These are phyloP conservation scores for Brachypalpus laphriformis DNA, from an alignment of 2,888 invertebrate genomes.

Conservation along the genomic window DNA sequence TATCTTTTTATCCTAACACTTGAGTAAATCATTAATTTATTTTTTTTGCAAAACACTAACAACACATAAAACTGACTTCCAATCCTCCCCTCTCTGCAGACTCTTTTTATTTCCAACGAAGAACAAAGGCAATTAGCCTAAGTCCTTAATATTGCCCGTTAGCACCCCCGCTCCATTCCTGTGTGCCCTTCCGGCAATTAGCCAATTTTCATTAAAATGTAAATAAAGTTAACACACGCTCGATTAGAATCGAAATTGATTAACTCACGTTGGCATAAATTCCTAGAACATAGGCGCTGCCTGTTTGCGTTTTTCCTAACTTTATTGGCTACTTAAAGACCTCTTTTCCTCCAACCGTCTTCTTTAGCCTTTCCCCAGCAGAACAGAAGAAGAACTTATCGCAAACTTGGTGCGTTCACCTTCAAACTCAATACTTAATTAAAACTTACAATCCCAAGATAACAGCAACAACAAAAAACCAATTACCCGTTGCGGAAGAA, in stretches of 20 bases:
- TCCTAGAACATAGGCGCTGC: slow-evolving; percentile 13
- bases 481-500: slow-evolving; percentile 61
- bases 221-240: slow-evolving; percentile 73
- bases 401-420: slow-evolving; percentile 57
- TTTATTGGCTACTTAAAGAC: slow-evolving; percentile 36
- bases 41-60: background rate
- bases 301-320: slow-evolving; percentile 21
- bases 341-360: background rate
- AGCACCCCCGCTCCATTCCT: background rate
- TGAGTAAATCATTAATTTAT: slow-evolving; percentile 18
- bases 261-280: slow-evolving; percentile 62
- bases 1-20: background rate
- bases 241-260: slow-evolving; percentile 71
- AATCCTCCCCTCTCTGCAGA: background rate
- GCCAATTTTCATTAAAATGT: slow-evolving; percentile 72
- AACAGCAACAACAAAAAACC: slow-evolving; percentile 67
- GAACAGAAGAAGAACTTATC: background rate
- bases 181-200: slow-evolving; percentile 48
- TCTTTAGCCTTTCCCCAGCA: background rate
- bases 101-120: background rate
- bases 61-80: slow-evolving; percentile 26
- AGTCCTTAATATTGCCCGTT: slow-evolving; percentile 45
- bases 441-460: slow-evolving; percentile 69
- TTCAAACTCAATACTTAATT: slow-evolving; percentile 72
- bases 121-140: slow-evolving; percentile 37